Conservation (phyloP, 23 tunicate genomes). For the Ciona savignyi region DNA sequence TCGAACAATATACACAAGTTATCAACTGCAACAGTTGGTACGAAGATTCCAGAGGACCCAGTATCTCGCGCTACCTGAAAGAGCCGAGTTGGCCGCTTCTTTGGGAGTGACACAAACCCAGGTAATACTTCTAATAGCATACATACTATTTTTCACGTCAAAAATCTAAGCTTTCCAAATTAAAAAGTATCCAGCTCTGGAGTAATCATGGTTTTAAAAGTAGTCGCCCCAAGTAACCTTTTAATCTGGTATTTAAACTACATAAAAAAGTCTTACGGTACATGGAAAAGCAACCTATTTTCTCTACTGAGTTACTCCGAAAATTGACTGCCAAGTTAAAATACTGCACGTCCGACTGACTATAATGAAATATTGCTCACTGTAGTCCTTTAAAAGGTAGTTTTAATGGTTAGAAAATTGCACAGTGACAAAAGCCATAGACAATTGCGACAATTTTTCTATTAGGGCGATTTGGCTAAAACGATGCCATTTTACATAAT, state of each 20-base stretch:
- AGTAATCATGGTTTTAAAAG: too few species aligned
- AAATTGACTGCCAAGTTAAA: too few species aligned
- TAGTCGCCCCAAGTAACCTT: too few species aligned
- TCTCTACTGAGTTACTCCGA: too few species aligned
- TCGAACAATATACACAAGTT: slow-evolving; percentile 90
- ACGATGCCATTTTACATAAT: slow-evolving; percentile 26
- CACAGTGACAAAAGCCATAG: slow-evolving; percentile 5
- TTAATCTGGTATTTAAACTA: too few species aligned
- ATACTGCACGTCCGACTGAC: background rate
- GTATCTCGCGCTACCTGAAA: slow-evolving; percentile 83
- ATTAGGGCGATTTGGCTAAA: slow-evolving; percentile 44
- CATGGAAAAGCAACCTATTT: too few species aligned
- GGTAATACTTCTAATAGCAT: slow-evolving; percentile 32
- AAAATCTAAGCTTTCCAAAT: too few species aligned
- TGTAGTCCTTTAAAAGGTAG: background rate
- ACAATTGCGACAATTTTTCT: slow-evolving; percentile 60
- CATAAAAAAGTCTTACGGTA: too few species aligned
- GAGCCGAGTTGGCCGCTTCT: slow-evolving; percentile 92
- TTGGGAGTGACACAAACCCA: slow-evolving; percentile 95
- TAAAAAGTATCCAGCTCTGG: too few species aligned
- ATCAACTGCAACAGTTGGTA: slow-evolving; percentile 81
- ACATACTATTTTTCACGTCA: too few species aligned
- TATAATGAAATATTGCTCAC: background rate
- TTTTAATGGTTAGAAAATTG: background rate
- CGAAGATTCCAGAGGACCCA: slow-evolving; percentile 88